Evolutionary conservation across 2,113 vertebrate genomes (phyloP), one percentile per base, ranked within the genome.

Genomic region (Galemys pyrenaicus): DNA sequence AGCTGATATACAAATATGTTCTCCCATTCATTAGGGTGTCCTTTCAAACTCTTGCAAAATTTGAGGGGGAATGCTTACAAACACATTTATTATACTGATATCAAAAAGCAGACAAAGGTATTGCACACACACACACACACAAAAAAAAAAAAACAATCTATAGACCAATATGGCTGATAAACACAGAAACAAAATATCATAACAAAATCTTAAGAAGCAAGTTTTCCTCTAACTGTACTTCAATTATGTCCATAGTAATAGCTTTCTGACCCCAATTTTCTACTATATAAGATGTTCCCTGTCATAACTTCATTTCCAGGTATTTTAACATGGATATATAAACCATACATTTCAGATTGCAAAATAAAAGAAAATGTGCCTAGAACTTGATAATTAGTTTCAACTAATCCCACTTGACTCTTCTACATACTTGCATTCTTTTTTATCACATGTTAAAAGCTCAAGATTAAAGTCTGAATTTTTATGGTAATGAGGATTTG

Each of bases 351-450:
- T 68, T 86, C 39, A 79, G 78, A 81, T 28, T 11, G 19, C 39
- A 73, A 67, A 77, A 85, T 44, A 60, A 64, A 56, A 19, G 41
- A 26, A 60, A 68, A 64, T 32, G 37, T 51, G 15, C 32, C 68
- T 56, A 26, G 16, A 56, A 32, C 2, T 13, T 41, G 74, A 60
- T n/a, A 82, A 65, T 79, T 28, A 80, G 13, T 44, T 71, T 32
- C 65, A 74, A 7, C 30, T 24, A 15, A 24, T 77, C 22, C 20
- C 9, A 54, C 30, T 30, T 44, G 19, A 85, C 35, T 85, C 44
- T 71, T 9, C 20, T 37, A 44, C 2, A n/a, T 80, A 84, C 94
- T 94, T 97, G n/a, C 32, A 94, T 11, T 96, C 89, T 97, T 96
- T 92, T 44, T 84, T 80, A 86, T 46, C 51, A 82, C 44, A 96